Evolutionary conservation across 2,797 vertebrate species (phyloP).

Genomic region (Hephaestus fuliginosus): DNA sequence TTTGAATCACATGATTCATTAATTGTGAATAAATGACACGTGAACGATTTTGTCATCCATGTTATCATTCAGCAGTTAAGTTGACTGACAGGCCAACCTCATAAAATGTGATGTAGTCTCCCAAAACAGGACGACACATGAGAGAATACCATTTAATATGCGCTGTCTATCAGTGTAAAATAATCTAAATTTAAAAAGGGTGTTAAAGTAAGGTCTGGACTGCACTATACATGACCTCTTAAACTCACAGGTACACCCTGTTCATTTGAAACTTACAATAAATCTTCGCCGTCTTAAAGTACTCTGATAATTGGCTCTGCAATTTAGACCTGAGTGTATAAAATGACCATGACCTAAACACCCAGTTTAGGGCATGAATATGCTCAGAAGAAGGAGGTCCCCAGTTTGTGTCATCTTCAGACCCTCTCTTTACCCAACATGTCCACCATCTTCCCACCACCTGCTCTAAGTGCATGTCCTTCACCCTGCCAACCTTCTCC

Average conservation of each 20-base stretch:
- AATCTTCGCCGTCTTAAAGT: constrained; percentile 5
- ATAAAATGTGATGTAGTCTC: background rate
- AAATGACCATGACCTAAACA: background rate
- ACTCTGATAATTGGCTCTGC: background rate
- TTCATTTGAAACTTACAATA: background rate
- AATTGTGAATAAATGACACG: background rate
- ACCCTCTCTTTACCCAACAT: constrained; percentile 80
- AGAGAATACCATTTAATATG: background rate
- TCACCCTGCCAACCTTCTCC: constrained; percentile 71
- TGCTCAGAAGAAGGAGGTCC: background rate
- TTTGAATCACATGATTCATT: background rate
- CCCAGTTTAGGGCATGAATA: background rate
- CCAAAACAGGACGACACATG: background rate
- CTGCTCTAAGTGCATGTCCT: constrained; percentile 79
- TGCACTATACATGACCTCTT: background rate
- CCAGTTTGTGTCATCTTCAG: constrained; percentile 32
- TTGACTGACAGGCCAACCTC: constrained; percentile 14
- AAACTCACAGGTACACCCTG: background rate
- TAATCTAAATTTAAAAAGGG: background rate
- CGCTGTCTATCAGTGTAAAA: background rate
- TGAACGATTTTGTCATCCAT: background rate
- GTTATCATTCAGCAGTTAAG: background rate
- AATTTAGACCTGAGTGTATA: background rate
- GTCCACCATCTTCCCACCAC: constrained; percentile 64
- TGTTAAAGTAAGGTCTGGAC: background rate